Base-by-base conservation (phyloP, 2,113 vertebrate genomes). In the Craseonycteris thonglongyai region DNA sequence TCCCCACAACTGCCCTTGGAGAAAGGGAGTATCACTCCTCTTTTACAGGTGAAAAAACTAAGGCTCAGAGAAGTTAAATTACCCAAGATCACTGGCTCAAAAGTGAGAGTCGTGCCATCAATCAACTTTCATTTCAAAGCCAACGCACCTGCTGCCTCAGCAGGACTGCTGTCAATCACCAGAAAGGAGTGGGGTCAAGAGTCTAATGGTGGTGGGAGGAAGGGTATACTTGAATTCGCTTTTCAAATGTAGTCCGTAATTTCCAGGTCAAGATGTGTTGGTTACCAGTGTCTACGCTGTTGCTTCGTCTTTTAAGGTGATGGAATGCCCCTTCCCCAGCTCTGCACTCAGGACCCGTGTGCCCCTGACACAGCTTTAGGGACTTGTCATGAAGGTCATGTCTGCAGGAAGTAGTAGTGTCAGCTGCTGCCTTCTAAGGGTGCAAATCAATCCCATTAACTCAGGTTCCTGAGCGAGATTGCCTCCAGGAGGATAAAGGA, bases 401-500 rank as follows among this genome's bases (percentile, higher is more conserved):
- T 22, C 12, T 26, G 6, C 45, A 22, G 76, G 38, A 63, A 58
- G n/a, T 65, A 7, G 86, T 47, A 14, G 66, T 8, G 30, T 86
- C 94, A 96, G 97, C 93, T 97, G 97, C 82, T 35, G 0, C 38
- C 38, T 56, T 22, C 8, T 0, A 2, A 63, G 40, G 83, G 21
- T 15, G 2, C 3, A 54, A 65, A 58, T 78, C 45, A 58, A 45
- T 45, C 49, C n/a, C 7, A 28, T 68, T 71, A 93, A 83, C 42
- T 38, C 42, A 18, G 38, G 24, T n/a, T 95, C 81, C 28, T 2
- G 6, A 21, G 79, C 14, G 33, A 80, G 76, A 59, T 9, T 26
- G 47, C 33, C 16, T 26, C 0, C 33, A 4, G 2, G 40, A 90
- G 65, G n/a, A 61, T 95, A 85, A 66, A 90, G 80, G 94, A 58